Base-by-base conservation (phyloP, 2,888 invertebrate species). In the Meganola albula region DNA sequence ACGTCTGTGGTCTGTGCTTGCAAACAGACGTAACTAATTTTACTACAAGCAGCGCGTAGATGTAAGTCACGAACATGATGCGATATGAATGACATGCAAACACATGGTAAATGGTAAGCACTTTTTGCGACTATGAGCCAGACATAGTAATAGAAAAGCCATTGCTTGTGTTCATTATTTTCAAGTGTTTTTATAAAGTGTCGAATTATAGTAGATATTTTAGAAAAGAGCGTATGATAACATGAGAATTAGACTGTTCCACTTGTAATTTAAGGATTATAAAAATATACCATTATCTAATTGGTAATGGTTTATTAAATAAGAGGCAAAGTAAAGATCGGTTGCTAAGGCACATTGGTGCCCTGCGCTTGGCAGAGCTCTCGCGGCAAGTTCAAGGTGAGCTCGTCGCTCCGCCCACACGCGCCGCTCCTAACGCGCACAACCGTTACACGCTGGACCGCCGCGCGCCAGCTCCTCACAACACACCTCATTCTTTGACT, bases 351-450 rank as follows among this genome's bases (percentile, higher is more conserved):
- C n/a, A n/a, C n/a, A n/a, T n/a, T n/a, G 32, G 29, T 13, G 24
- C 30, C 24, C 31, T 24, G 29, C 38, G 31, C 31, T 34, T 27
- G 37, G 29, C 24, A 39, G 20, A 55, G 63, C 71, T 73, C 76
- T 73, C 75, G 72, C 74, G 76, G 82, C 83, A 85, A 84, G 84
- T 85, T 85, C 84, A 85, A 85, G 84, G 84, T 82, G 78, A 85
- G 73, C 80, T 68, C 77, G 74, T 80, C 77, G 75, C 75, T 73
- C 79, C 84, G 75, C 84, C 83, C 78, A 83, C 83, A 66, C 79
- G 66, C 62, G 67, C 73, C 70, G 68, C 72, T 65, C 71, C 74
- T 61, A 69, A 58, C 64, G 49, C 58, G 57, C 69, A 70, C 71
- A 67, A 82, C 83, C 80, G 82, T 82, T 82, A 82, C 74, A 64